phyloP scores from a whole-genome alignment of 2,797 vertebrate genomes.

The Remorina albescens region DNA sequence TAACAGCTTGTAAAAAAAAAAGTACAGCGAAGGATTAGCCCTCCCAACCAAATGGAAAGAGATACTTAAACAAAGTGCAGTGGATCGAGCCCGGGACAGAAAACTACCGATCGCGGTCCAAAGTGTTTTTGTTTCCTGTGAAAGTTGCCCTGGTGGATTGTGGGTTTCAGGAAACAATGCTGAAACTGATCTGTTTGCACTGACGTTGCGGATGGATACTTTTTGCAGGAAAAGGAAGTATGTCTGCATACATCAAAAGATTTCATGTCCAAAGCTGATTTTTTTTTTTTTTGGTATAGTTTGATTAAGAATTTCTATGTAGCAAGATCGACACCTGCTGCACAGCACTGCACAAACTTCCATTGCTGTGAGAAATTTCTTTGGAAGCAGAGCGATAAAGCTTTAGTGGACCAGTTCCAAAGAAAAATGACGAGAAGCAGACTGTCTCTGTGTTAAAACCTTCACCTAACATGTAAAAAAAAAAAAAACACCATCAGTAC shows the following conservation, averaged over 20 bases:
- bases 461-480: not conserved
- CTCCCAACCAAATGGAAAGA: conserved; percentile 74
- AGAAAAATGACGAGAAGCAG: not conserved
- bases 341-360: not conserved
- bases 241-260: not conserved
- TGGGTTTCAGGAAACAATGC: conserved; percentile 23
- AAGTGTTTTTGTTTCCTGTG: conserved; percentile 18
- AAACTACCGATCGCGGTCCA: conserved; percentile 11
- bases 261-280: not conserved
- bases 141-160: conserved; percentile 39
- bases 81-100: conserved; percentile 42
- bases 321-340: not conserved
- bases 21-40: conserved; percentile 76
- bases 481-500: too few relatives aligned
- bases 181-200: conserved; percentile 23
- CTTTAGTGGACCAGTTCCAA: too few relatives aligned
- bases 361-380: too few relatives aligned
- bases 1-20: conserved; percentile 87
- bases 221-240: not conserved
- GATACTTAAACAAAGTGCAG: conserved; percentile 83
- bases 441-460: not conserved
- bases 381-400: too few relatives aligned
- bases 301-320: not conserved
- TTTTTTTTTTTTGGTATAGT: not conserved
- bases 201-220: conserved; percentile 26